Evolutionary conservation across 2,888 invertebrate species (phyloP).

Genomic region (Laothoe populi): DNA sequence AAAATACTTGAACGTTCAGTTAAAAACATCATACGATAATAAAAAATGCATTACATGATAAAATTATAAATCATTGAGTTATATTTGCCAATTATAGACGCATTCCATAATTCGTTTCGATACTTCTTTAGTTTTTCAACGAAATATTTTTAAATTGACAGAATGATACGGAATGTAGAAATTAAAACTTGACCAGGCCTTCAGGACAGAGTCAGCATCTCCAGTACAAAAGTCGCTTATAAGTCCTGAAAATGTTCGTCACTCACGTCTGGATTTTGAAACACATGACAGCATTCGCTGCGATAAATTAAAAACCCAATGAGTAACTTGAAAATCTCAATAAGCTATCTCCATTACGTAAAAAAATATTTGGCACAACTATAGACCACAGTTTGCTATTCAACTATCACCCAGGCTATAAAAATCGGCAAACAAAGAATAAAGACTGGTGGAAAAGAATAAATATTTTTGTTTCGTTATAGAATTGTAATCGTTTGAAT

Average conservation of each 20-base stretch:
- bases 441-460: constrained; percentile 5
- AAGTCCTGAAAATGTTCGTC: too few relatives aligned
- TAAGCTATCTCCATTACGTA: too few relatives aligned
- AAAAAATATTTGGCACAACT: too few relatives aligned
- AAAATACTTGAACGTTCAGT: too few relatives aligned
- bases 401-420: constrained; percentile 4
- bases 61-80: neutral
- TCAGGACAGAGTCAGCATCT: too few relatives aligned
- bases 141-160: neutral
- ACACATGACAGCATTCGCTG: neutral
- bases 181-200: neutral
- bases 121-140: neutral
- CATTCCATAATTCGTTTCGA: too few relatives aligned
- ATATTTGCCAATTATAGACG: neutral
- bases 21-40: too few relatives aligned
- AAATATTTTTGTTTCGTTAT: constrained; percentile 14
- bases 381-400: neutral
- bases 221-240: too few relatives aligned
- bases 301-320: too few relatives aligned
- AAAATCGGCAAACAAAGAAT: constrained; percentile 10
- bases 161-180: neutral
- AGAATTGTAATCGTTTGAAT: constrained; percentile 6
- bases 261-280: neutral
- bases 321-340: too few relatives aligned
- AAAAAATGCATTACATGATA: too few relatives aligned